Evolutionary conservation across 2,113 vertebrate genomes (phyloP).

Genomic region (Pelecanus crispus): DNA sequence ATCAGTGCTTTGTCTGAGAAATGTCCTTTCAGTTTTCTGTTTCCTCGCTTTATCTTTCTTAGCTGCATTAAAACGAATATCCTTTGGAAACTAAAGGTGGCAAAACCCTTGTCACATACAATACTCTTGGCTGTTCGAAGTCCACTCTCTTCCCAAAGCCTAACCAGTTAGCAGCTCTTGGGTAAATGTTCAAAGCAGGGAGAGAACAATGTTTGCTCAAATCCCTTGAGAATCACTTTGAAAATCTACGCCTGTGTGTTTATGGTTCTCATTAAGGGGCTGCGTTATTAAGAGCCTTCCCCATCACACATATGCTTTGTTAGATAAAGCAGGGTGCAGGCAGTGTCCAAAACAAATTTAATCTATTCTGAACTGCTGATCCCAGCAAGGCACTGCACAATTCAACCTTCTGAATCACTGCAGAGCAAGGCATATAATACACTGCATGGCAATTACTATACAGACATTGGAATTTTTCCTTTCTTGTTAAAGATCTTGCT

Average conservation of each 20-base stretch:
- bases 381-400: conserved; percentile 23
- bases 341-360: conserved; percentile 50
- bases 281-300: neutral
- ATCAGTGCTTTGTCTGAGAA: neutral
- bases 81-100: neutral
- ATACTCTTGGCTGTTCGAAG: neutral
- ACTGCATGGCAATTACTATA: neutral
- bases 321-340: conserved; percentile 16
- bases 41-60: neutral
- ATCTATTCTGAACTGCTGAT: conserved; percentile 54
- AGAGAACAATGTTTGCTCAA: neutral
- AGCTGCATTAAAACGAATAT: neutral
- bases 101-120: neutral
- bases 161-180: neutral
- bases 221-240: neutral
- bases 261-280: conserved; percentile 37
- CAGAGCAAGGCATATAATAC: neutral
- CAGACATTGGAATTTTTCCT: neutral
- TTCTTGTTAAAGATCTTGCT: conserved; percentile 30
- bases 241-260: neutral
- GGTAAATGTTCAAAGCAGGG: neutral
- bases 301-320: conserved; percentile 35
- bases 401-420: conserved; percentile 9
- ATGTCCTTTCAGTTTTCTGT: neutral
- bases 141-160: neutral